Evolutionary conservation across 2,113 vertebrate species (phyloP).

Genomic region (Sterna hirundo): DNA sequence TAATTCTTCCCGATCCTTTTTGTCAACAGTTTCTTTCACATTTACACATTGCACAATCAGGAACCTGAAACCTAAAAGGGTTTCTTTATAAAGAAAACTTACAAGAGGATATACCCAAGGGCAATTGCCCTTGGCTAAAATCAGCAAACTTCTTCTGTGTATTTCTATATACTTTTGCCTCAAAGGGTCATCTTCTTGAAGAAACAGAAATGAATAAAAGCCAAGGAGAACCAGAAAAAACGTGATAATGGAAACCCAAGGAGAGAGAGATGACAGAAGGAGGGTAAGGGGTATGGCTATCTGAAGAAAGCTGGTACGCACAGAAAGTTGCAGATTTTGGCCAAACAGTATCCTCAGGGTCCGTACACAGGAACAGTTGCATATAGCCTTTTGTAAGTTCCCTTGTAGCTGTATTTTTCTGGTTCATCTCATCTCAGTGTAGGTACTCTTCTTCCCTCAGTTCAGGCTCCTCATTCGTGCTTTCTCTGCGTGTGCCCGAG

Average conservation of each 20-base stretch:
- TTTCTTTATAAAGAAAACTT: background rate
- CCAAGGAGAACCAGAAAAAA: background rate
- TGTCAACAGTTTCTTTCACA: background rate
- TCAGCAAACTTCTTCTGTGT: background rate
- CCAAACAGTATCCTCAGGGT: background rate
- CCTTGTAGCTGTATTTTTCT: background rate
- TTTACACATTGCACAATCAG: background rate
- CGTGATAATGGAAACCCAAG: background rate
- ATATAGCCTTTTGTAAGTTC: background rate
- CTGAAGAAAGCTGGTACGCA: background rate
- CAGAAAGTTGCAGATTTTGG: background rate
- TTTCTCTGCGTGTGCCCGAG: background rate
- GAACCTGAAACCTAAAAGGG: background rate
- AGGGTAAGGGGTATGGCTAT: background rate
- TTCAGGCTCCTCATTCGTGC: accelerated
- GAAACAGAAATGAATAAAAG: background rate
- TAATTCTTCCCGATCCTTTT: background rate
- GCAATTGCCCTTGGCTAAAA: background rate
- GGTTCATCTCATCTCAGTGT: background rate
- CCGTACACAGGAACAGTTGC: background rate
- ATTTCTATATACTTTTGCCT: background rate
- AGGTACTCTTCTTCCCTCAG: background rate
- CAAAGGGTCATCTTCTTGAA: background rate
- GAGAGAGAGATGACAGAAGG: background rate
- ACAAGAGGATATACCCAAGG: background rate